These are phyloP conservation scores for Suricata suricatta DNA, from an alignment of 2,113 vertebrate genomes.

Conservation along the genomic window DNA sequence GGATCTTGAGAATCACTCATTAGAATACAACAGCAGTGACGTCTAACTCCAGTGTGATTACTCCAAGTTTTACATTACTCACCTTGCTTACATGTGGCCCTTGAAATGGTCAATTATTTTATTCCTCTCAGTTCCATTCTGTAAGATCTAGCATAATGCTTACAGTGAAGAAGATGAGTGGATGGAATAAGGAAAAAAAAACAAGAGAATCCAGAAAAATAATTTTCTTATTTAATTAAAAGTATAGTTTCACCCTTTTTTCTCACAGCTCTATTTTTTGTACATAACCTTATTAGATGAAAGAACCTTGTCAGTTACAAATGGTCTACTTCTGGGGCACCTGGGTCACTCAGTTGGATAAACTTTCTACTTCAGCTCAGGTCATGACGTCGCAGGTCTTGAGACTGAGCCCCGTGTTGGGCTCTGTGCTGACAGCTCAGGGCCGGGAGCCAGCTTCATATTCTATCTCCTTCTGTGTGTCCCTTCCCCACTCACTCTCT, in stretches of 20 bases:
- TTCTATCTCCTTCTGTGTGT: too few relatives aligned
- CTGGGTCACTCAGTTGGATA: too few relatives aligned
- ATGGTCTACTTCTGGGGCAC: not conserved
- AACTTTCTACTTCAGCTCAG: too few relatives aligned
- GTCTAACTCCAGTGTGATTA: not conserved
- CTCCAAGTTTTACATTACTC: constrained; percentile 6
- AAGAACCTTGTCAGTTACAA: not conserved
- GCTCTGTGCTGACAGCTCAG: too few relatives aligned
- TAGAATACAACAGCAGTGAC: not conserved
- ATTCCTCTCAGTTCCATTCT: not conserved
- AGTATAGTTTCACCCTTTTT: not conserved
- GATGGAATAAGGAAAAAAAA: not conserved
- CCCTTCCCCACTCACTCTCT: too few relatives aligned
- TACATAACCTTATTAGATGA: not conserved
- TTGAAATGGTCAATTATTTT: not conserved
- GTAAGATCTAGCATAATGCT: not conserved
- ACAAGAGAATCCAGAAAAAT: not conserved
- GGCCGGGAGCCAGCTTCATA: too few relatives aligned
- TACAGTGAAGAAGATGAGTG: not conserved
- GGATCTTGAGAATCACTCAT: constrained; percentile 18
- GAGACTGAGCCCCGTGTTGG: too few relatives aligned
- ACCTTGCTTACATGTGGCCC: not conserved
- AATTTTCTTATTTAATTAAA: not conserved
- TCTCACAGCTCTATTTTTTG: not conserved
- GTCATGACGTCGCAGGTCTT: too few relatives aligned